Evolutionary conservation across 2,113 vertebrate species (phyloP), one percentile per base, ranked within the genome.

Genomic region (Mugil cephalus): DNA sequence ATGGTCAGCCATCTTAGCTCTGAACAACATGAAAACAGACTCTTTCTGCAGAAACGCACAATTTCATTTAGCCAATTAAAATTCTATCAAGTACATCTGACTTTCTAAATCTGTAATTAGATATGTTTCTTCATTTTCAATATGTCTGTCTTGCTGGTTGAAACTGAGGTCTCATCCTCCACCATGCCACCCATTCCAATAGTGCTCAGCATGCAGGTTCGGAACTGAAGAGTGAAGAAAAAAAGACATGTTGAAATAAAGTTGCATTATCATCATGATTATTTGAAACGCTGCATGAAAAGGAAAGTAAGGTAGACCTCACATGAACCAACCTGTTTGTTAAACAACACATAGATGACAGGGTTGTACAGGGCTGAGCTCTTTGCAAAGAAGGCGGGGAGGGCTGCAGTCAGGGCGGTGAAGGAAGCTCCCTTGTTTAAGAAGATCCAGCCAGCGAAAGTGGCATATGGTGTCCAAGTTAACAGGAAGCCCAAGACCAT

Each of bases 361-460:
- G 93, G 84, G 48, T 94, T 94, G 62, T 93, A 95, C 58, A 96
- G 76, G 0, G 93, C 93, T 0, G 95, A 96, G 83, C 94, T 95
- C 21, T 96, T 95, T 63, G 95, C 93, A 91, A 95, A 95, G 90
- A 95, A 95, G 76, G 95, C 92, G 51, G 94, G 94, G 54, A 95
- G 0, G 51, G 94, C 74, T 86, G 94, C 94, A 74, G 91, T 73
- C 1, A 87, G 69, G 69, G 94, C 90, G 0, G 79, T 56, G 85
- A 95, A 95, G n/a, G 91, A 50, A 0, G 91, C 92, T 78, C 95
- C 95, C 81, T 93, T 94, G 80, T 95, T 95, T 69, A 70, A 10
- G 81, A 95, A 95, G 85, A 95, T 95, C 93, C 92, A 94, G 24
- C 87, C 92, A 0, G 94, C 87, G 2, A 92, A 89, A 18, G 51